phyloP scores from a whole-genome alignment of 2,888 invertebrate species.

The Drepana falcataria region DNA sequence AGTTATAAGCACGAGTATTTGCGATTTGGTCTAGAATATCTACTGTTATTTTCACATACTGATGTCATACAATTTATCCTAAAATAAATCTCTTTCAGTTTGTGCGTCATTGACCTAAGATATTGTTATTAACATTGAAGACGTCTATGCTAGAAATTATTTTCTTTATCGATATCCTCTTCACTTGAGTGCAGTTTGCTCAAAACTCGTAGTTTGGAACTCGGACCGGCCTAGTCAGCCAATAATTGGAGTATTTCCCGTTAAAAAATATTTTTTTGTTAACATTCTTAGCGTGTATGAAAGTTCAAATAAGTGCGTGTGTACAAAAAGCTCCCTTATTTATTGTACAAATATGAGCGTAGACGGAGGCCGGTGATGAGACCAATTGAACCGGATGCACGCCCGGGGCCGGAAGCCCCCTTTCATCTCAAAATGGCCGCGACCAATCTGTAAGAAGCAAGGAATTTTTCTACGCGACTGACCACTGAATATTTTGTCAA shows the following conservation, averaged over 20 bases:
- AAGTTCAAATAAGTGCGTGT: conserved; percentile 36
- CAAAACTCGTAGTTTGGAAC: no score
- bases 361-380: conserved; percentile 26
- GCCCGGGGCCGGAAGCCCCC: conserved; percentile 68
- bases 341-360: conserved; percentile 36
- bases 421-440: conserved; percentile 71
- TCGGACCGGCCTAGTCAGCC: background rate
- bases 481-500: conserved; percentile 64
- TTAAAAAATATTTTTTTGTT: conserved; percentile 42
- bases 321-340: conserved; percentile 44
- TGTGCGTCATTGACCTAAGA: no score
- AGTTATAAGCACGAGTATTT: no score
- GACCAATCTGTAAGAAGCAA: conserved; percentile 60
- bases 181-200: no score
- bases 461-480: conserved; percentile 71
- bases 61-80: no score
- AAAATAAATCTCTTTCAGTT: no score
- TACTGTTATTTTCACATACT: no score
- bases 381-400: conserved; percentile 59
- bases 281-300: conserved; percentile 40
- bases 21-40: no score
- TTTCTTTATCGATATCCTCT: conserved; percentile 30
- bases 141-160: conserved; percentile 16
- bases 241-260: conserved; percentile 30
- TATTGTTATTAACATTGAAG: no score